Base-by-base conservation (phyloP, 2,888 invertebrate genomes). In the Pherbina coryleti region DNA sequence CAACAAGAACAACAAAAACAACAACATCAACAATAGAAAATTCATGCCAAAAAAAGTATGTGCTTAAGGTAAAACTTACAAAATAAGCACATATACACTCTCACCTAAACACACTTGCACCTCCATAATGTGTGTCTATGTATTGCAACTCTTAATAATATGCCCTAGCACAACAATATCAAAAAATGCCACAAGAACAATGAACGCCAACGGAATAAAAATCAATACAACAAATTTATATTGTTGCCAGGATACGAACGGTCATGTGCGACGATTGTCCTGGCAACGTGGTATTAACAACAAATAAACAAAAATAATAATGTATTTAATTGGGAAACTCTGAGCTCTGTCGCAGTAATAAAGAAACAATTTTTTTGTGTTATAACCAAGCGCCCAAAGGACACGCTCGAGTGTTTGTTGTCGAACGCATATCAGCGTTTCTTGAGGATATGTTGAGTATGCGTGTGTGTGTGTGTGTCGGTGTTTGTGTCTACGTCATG, bases 351-450 rank as follows among this genome's bases (percentile, higher is more conserved):
- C 70, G 55, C 70, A 55, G 31, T 55, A 34, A 53, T 53, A 55
- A 53, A 37, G 9, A 62, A 60, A 73, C 73, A 49, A 60, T 49
- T 73, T 73, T 60, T 60, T n/a, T n/a, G n/a, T 49, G 49, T 49
- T 73, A 28, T 22, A 25, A 25, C 31, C n/a, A 44, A 22, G 62
- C 17, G 62, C 62, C 49, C 62, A 73, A 73, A 73, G 73, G 62
- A 60, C 17, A 62, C 37, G 70, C 28, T 67, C 51, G 31, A 51
- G 25, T 53, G 51, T 64, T n/a, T 64, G 64, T n/a, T 64, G 64
- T 19, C 37, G 44, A 22, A 34, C 17, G 72, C 37, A 22, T 60
- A 31, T 53, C 9, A 5, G 3, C 7, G 53, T n/a, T n/a, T n/a
- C 25, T 0, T 7, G 11, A 5, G 19, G 7, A 14, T 71, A 9